Conservation (phyloP, 2,797 vertebrate genomes). For the Pampus argenteus region DNA sequence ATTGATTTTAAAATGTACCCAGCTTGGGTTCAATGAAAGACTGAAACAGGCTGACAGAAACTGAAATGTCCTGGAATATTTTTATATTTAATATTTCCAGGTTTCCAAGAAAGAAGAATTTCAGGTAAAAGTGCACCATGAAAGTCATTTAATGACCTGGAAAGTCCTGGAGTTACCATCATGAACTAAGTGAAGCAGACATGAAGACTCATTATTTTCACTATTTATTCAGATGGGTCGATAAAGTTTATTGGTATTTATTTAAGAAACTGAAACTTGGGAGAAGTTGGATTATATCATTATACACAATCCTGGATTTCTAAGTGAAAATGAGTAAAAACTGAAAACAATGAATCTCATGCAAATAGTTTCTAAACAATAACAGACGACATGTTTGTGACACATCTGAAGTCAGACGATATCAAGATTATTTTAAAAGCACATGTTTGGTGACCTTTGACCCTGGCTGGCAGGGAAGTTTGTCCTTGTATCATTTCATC, state of each 20-base stretch:
- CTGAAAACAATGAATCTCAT: background rate
- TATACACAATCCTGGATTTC: background rate
- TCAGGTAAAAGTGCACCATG: background rate
- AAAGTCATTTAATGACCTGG: constrained; percentile 6
- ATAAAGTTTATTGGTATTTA: too few species aligned
- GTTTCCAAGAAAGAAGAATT: too few species aligned
- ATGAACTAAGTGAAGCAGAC: background rate
- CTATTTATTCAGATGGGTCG: too few species aligned
- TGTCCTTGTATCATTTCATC: background rate
- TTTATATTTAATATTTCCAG: too few species aligned
- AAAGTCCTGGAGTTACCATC: background rate
- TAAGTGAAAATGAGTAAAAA: background rate
- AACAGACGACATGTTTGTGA: background rate
- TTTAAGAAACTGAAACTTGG: too few species aligned
- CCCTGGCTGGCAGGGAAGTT: background rate
- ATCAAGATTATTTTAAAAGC: too few species aligned
- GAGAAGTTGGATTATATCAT: background rate
- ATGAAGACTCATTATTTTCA: too few species aligned
- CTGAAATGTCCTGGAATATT: background rate
- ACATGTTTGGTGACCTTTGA: constrained; percentile 2
- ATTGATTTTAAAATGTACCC: too few species aligned
- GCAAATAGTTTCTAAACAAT: background rate
- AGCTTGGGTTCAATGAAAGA: background rate
- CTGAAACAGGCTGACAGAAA: background rate
- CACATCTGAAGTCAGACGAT: background rate